These are phyloP conservation scores for Hermaeophaga mercurialis DNA, from an alignment of 2,888 invertebrate genomes.

Conservation along the genomic window DNA sequence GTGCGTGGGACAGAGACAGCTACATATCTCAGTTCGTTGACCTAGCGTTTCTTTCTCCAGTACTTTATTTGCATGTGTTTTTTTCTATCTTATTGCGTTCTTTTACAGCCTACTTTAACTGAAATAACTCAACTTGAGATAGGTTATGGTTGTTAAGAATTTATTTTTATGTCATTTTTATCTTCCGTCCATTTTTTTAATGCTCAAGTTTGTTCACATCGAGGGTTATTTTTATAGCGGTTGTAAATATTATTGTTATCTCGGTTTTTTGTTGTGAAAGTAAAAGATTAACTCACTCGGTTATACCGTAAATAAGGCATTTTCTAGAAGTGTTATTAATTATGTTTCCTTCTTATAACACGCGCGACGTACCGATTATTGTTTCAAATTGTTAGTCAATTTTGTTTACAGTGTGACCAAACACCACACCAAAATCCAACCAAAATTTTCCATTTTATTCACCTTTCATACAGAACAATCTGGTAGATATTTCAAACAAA, in stretches of 20 bases:
- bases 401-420: too few relatives aligned
- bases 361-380: too few relatives aligned
- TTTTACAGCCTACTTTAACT: conserved; percentile 57
- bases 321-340: too few relatives aligned
- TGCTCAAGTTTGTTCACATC: conserved; percentile 38
- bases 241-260: conserved; percentile 30
- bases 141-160: conserved; percentile 56
- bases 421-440: too few relatives aligned
- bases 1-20: conserved; percentile 57
- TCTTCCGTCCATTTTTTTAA: conserved; percentile 26
- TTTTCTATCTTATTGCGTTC: conserved; percentile 52
- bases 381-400: too few relatives aligned
- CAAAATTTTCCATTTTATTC: too few relatives aligned
- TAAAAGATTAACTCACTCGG: too few relatives aligned
- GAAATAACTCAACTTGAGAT: conserved; percentile 58
- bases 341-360: too few relatives aligned
- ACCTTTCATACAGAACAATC: too few relatives aligned
- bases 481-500: too few relatives aligned
- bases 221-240: conserved; percentile 30
- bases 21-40: conserved; percentile 57
- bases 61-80: conserved; percentile 60
- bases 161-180: conserved; percentile 48
- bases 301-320: too few relatives aligned
- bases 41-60: conserved; percentile 59
- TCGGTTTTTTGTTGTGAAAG: too few relatives aligned